Evolutionary conservation across 2,888 invertebrate species (phyloP).

Genomic region (Helicoverpa assulta): DNA sequence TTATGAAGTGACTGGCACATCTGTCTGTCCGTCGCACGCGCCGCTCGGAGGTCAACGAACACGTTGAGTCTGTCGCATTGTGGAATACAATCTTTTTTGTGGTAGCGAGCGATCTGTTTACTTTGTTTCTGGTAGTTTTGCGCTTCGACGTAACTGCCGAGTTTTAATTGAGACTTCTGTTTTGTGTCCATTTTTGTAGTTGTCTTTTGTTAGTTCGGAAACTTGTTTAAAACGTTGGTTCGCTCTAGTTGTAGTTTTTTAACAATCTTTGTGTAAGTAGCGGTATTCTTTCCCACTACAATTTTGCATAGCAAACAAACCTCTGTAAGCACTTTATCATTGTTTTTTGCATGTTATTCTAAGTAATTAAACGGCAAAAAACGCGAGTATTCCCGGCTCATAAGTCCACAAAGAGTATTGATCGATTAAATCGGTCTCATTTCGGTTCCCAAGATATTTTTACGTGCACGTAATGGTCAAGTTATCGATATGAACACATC

Average conservation of each 20-base stretch:
- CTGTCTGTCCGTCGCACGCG: slow-evolving; percentile 83
- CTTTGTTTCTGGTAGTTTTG: slow-evolving; percentile 62
- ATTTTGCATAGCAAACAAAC: slow-evolving; percentile 1
- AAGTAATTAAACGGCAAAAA: slow-evolving; percentile 8
- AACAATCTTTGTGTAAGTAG: neutral
- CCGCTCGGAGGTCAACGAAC: slow-evolving; percentile 81
- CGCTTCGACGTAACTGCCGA: slow-evolving; percentile 20
- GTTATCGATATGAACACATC: slow-evolving; percentile 83
- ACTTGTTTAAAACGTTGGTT: slow-evolving; percentile 3
- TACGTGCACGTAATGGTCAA: slow-evolving; percentile 84
- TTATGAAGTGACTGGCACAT: slow-evolving; percentile 86
- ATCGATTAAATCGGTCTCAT: slow-evolving; percentile 76
- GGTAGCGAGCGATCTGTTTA: slow-evolving; percentile 74
- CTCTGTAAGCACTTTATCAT: neutral
- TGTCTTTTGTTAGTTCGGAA: slow-evolving; percentile 1
- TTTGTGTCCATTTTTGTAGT: slow-evolving; percentile 31
- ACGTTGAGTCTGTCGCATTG: slow-evolving; percentile 72
- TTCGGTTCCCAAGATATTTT: slow-evolving; percentile 78
- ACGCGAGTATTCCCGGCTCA: slow-evolving; percentile 37
- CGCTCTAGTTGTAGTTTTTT: slow-evolving; percentile 3
- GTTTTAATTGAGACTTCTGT: slow-evolving; percentile 64
- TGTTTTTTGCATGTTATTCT: neutral
- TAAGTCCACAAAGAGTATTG: slow-evolving; percentile 59
- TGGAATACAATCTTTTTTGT: slow-evolving; percentile 71
- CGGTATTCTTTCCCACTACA: neutral